A percentile compares a stretch with the other conserved stretches of the same genome.
Evolutionary conservation across 1,140 invertebrate species (phyloP).

Genomic region (Drosophila gunungcola): DNA sequence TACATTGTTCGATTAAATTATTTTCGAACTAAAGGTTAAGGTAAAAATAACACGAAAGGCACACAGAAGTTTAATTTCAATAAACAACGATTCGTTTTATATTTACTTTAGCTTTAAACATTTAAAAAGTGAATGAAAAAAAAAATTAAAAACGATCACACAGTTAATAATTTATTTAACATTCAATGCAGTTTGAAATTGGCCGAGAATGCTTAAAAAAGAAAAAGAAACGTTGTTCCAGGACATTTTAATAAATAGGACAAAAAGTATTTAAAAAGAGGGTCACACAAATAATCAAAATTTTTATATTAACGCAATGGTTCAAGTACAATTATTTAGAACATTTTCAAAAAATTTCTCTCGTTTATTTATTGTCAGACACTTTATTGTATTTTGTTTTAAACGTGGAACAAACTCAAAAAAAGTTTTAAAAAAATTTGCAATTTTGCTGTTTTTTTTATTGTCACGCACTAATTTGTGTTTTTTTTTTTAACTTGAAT

Average conservation of each 20-base stretch:
- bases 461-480: not conserved
- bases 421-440: constrained; percentile 14
- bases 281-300: not conserved
- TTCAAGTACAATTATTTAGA: constrained; percentile 3
- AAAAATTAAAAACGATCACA: no score
- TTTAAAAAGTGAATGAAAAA: no score
- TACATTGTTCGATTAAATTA: not conserved
- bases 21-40: not conserved
- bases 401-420: not conserved
- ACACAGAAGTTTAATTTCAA: no score
- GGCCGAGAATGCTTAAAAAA: no score
- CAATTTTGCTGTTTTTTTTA: not conserved
- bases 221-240: no score
- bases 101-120: no score
- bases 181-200: no score
- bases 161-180: no score
- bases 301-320: not conserved
- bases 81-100: no score
- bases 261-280: no score
- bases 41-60: constrained; percentile 1
- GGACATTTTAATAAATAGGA: no score
- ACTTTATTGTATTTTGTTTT: constrained; percentile 10
- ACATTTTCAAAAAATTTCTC: not conserved
- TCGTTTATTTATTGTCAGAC: constrained; percentile 1
- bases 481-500: constrained; percentile 13